Conservation (phyloP, 1,140 invertebrate species). For the Meloidogyne floridensis region DNA sequence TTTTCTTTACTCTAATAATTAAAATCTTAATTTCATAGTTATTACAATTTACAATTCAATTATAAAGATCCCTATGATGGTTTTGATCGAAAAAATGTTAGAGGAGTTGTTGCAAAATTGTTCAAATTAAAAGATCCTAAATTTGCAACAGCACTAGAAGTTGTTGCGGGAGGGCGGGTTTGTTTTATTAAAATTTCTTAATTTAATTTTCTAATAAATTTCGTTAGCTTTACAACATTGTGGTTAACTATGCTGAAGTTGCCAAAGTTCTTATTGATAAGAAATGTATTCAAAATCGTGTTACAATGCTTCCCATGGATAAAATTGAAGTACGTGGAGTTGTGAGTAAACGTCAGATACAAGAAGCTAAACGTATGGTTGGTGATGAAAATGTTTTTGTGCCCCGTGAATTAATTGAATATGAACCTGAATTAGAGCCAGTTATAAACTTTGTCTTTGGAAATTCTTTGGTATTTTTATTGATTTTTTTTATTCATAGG, state of each 20-base stretch:
- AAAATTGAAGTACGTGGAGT: constrained; percentile 72
- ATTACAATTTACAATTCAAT: constrained; percentile 64
- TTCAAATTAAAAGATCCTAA: constrained; percentile 76
- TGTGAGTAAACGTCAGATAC: constrained; percentile 16
- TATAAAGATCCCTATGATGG: constrained; percentile 65
- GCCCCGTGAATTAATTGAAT: constrained; percentile 81
- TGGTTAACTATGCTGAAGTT: constrained; percentile 35
- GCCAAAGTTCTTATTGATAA: constrained; percentile 35
- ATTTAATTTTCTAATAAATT: background rate
- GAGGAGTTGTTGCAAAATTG: constrained; percentile 79
- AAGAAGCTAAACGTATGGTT: constrained; percentile 35
- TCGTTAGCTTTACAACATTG: constrained; percentile 34
- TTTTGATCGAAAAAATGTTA: constrained; percentile 78
- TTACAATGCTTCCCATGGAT: constrained; percentile 80
- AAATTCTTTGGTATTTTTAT: constrained; percentile 30
- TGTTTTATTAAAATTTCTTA: background rate
- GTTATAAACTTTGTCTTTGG: constrained; percentile 80
- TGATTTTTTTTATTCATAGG: background rate
- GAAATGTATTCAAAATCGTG: constrained; percentile 30
- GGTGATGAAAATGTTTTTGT: constrained; percentile 76
- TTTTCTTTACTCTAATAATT: background rate
- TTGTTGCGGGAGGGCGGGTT: constrained; percentile 45
- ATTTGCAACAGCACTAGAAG: constrained; percentile 76
- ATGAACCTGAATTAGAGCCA: constrained; percentile 77
- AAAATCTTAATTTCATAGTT: constrained; percentile 15